These are phyloP conservation scores for Drosophila longiperda DNA, from an alignment of 2,888 invertebrate species.

Conservation along the genomic window DNA sequence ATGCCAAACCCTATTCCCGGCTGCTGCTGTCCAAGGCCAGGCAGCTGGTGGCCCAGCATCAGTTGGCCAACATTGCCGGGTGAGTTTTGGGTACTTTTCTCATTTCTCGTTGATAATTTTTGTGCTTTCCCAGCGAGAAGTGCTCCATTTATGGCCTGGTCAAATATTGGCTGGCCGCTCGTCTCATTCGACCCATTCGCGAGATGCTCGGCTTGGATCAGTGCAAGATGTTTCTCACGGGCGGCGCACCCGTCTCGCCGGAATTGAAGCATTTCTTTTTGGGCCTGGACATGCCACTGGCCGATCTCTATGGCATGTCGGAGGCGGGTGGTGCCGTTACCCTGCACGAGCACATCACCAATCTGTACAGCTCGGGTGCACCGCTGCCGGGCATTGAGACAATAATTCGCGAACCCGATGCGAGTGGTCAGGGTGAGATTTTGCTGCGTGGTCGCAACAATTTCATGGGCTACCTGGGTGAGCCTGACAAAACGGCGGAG, in stretches of 20 bases:
- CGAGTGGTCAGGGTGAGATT: slow-evolving; percentile 92
- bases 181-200: slow-evolving; percentile 90
- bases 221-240: slow-evolving; percentile 89
- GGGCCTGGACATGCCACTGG: slow-evolving; percentile 92
- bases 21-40: slow-evolving; percentile 90
- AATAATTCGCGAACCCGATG: slow-evolving; percentile 88
- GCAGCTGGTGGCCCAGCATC: slow-evolving; percentile 87
- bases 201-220: slow-evolving; percentile 91
- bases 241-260: slow-evolving; percentile 92
- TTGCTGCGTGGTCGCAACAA: slow-evolving; percentile 91
- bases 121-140: slow-evolving; percentile 23
- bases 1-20: slow-evolving; percentile 89
- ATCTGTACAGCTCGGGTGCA: slow-evolving; percentile 90
- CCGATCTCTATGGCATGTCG: slow-evolving; percentile 95
- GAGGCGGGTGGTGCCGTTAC: slow-evolving; percentile 93
- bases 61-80: slow-evolving; percentile 87
- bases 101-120: background rate
- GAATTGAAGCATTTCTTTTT: slow-evolving; percentile 94
- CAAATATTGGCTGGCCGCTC: slow-evolving; percentile 85
- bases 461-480: slow-evolving; percentile 95
- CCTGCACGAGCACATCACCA: slow-evolving; percentile 57
- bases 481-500: slow-evolving; percentile 89
- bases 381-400: slow-evolving; percentile 89
- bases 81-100: slow-evolving; percentile 61
- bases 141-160: slow-evolving; percentile 44